These are phyloP conservation scores for Megaustenia siamemsis DNA, from an alignment of 2,888 invertebrate genomes.

Conservation along the genomic window DNA sequence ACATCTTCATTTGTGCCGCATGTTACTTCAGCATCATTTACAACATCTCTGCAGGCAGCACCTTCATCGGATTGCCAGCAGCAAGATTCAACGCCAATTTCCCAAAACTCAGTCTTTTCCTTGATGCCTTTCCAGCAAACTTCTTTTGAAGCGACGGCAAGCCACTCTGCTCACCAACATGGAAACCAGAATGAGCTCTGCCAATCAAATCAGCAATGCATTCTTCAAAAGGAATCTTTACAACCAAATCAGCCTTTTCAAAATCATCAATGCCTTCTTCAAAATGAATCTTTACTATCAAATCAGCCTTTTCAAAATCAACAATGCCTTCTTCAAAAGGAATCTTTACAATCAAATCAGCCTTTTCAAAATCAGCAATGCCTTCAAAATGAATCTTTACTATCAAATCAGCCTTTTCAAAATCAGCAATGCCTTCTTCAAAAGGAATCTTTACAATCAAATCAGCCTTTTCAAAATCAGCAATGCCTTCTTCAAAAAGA, in stretches of 20 bases:
- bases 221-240: not conserved
- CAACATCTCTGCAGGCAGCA: not conserved
- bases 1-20: not conserved
- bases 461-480: not conserved
- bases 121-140: not conserved
- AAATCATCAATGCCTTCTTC: too few relatives aligned
- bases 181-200: not conserved
- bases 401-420: not conserved
- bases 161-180: not conserved
- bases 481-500: not conserved
- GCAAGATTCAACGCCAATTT: too few relatives aligned
- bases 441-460: not conserved
- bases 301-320: not conserved
- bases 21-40: not conserved
- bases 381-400: not conserved
- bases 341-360: conserved; percentile 1
- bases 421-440: too few relatives aligned
- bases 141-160: not conserved
- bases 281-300: conserved; percentile 1
- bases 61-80: too few relatives aligned
- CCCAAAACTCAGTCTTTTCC: not conserved
- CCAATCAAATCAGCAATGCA: not conserved
- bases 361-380: too few relatives aligned
- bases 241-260: not conserved
- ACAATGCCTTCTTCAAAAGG: not conserved